Base-by-base conservation (phyloP, 1,140 invertebrate species). In the Zelostemma sp. region DNA sequence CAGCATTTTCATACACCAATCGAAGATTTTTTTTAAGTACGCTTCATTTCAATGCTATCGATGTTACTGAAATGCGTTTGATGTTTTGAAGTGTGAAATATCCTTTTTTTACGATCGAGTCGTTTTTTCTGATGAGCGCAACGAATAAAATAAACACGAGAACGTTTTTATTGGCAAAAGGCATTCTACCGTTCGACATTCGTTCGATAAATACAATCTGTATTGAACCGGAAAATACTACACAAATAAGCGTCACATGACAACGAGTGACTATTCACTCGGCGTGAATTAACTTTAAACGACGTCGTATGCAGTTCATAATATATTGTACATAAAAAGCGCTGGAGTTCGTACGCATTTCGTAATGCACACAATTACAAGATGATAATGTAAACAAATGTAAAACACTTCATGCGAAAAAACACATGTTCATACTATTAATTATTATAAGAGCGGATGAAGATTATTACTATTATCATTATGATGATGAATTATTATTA, bases 401-500 rank as follows among this genome's bases (percentile, higher is more conserved):
- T 66, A 66, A 66, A 68, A 68, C 70, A 69, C 62, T 69, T 67
- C 46, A 66, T 41, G 71, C 61, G 61, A 73, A 67, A 38, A 49
- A 19, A 72, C 65, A 72, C 68, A 74, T 76, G 68, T 66, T 74
- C 62, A 70, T 65, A 68, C 59, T 64, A 62, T 70, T 73, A 66
- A 71, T 51, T 75, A 73, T 78, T 73, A 78, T 79, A 75, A 77
- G 47, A 61, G 60, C 61, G 54, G 63, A n/a, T 77, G 61, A 63
- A 57, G 51, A 76, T 74, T 72, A 78, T 73, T 58, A 80, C 65
- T 72, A 76, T 68, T 70, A 68, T 65, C 54, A 70, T 64, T 68
- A 73, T 72, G 67, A 77, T 69, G 64, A 76, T 74, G 25, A 28
- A n/a, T n/a, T 78, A 76, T 80, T 77, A 77, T 72, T 78, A 74